A percentile compares a stretch with the other conserved stretches of the same genome.
phyloP scores from a whole-genome alignment of 2,888 invertebrate genomes.

The Blomia tropicalis region DNA sequence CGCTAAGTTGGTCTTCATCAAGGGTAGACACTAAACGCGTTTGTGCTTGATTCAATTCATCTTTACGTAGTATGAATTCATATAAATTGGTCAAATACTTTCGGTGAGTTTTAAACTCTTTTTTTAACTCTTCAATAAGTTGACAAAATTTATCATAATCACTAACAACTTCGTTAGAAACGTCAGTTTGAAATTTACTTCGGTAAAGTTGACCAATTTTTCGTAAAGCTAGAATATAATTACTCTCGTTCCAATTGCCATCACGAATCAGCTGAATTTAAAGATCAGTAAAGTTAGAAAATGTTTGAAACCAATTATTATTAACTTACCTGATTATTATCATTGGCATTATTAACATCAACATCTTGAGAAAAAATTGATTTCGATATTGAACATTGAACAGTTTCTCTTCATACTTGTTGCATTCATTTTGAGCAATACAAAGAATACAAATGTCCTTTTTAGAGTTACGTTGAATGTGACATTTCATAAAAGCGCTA shows the following conservation, averaged over 20 bases:
- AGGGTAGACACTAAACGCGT: slow-evolving; percentile 36
- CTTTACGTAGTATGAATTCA: slow-evolving; percentile 45
- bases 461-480: not conserved
- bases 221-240: not conserved
- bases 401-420: not conserved
- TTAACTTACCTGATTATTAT: no score
- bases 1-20: not conserved
- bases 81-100: slow-evolving; percentile 34
- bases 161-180: slow-evolving; percentile 33
- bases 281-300: not conserved
- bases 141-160: slow-evolving; percentile 23
- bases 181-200: slow-evolving; percentile 43
- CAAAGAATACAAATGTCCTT: not conserved
- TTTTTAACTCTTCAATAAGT: slow-evolving; percentile 45
- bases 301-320: not conserved
- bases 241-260: slow-evolving; percentile 48
- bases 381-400: not conserved
- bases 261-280: slow-evolving; percentile 36
- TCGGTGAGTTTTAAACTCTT: slow-evolving; percentile 44
- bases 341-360: no score
- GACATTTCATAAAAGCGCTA: no score
- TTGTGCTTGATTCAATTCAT: slow-evolving; percentile 57
- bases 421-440: not conserved
- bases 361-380: no score
- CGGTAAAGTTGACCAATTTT: not conserved